Percentiles rank a stretch among this genome's conserved stretches.
These are phyloP conservation scores for Craniophora ligustri DNA, from an alignment of 2,888 invertebrate genomes.

Conservation along the genomic window DNA sequence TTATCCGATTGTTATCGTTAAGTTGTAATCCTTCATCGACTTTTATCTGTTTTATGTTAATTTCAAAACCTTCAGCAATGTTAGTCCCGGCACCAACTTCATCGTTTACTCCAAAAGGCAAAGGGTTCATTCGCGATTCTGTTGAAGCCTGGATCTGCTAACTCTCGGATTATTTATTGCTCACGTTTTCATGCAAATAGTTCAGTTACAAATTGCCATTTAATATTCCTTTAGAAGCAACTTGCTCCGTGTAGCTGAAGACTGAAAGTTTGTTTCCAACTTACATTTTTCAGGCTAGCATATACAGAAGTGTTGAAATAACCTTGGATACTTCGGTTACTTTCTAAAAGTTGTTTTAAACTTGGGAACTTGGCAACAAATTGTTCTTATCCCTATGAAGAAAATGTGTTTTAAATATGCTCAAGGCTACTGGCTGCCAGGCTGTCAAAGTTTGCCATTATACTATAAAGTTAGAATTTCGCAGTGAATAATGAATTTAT, in stretches of 20 bases:
- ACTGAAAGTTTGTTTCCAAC: conserved; percentile 18
- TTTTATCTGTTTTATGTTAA: conserved; percentile 10
- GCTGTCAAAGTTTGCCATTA: not conserved
- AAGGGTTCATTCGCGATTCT: conserved; percentile 41
- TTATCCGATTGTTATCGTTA: not conserved
- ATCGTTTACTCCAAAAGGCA: conserved; percentile 5
- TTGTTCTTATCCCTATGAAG: not conserved
- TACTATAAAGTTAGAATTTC: not conserved
- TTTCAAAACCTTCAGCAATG: not conserved
- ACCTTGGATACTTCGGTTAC: conserved; percentile 7
- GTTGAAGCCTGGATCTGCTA: conserved; percentile 18
- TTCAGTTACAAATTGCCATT: conserved; percentile 33
- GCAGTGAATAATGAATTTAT: conserved; percentile 18
- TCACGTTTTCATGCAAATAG: conserved; percentile 18
- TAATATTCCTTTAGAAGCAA: conserved; percentile 26
- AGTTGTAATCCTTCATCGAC: not conserved
- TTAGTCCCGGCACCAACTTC: conserved; percentile 21
- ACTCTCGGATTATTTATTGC: conserved; percentile 31
- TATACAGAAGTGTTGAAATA: conserved; percentile 3
- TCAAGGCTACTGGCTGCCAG: too few relatives aligned
- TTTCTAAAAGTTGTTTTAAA: not conserved
- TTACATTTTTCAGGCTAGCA: conserved; percentile 7
- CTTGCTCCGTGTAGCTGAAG: conserved; percentile 10
- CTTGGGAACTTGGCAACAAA: not conserved
- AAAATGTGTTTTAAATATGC: not conserved